These are phyloP conservation scores for Rhineura floridana DNA, from an alignment of 2,113 vertebrate species.

Conservation along the genomic window DNA sequence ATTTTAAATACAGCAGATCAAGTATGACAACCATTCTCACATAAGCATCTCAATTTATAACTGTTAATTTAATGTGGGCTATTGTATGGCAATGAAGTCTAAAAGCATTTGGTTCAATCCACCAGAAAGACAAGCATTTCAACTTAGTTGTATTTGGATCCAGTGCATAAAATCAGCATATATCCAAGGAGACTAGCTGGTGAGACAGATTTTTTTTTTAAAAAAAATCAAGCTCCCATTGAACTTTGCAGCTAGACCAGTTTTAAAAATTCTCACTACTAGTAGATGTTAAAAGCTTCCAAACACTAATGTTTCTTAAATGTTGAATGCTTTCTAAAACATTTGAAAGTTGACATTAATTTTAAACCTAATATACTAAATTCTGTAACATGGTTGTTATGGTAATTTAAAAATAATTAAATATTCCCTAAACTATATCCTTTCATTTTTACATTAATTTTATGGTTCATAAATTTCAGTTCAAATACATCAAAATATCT, in stretches of 20 bases:
- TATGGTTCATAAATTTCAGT: not conserved
- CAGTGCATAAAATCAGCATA: not conserved
- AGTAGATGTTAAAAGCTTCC: conserved; percentile 33
- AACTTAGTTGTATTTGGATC: not conserved
- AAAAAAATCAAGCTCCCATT: not conserved
- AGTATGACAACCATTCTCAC: not conserved
- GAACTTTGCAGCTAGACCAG: too few relatives aligned
- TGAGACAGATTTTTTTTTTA: conserved; percentile 16
- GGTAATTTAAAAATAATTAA: not conserved
- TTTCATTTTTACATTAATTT: not conserved
- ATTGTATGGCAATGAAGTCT: not conserved
- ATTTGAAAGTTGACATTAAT: not conserved
- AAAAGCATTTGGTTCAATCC: not conserved
- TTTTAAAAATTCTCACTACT: not conserved
- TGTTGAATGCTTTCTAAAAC: not conserved
- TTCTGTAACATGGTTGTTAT: not conserved
- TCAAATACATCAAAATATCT: not conserved
- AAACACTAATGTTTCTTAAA: not conserved
- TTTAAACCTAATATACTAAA: fast-evolving
- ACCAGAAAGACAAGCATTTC: not conserved
- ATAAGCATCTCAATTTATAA: not conserved
- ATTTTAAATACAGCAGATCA: not conserved
- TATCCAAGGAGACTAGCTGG: not conserved
- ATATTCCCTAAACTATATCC: not conserved
- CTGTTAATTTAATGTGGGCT: not conserved